Base-by-base conservation (phyloP, 2,888 invertebrate genomes). In the Halictus quadricinctus region DNA sequence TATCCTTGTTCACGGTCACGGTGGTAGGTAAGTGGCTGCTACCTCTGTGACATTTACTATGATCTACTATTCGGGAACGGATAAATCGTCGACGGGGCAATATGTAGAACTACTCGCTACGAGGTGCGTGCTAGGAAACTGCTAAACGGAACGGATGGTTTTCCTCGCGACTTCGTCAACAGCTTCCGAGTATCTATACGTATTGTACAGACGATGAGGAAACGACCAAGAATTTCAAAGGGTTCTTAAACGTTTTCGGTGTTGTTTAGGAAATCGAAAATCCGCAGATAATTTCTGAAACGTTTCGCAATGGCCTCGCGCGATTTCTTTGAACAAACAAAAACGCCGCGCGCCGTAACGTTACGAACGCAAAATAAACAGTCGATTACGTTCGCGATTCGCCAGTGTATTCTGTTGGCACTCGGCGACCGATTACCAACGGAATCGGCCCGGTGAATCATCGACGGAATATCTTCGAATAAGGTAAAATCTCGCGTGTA, bases 1-100 rank as follows among this genome's bases (percentile, higher is more conserved):
- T 58, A 41, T 82, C 79, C 75, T 58, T 72, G 54, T 43, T 72
- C 46, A 6, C 76, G 66, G 18, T 13, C 25, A 25, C 13, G 25
- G 25, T 54, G 21, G 54, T 12, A 36, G 36, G 36, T 36, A 36
- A 36, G 36, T 5, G 5, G 1, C 2, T 36, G 36, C 4, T 36
- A 36, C 36, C 36, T 36, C 36, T 36, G 36, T 4, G 29, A 2
- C 4, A 36, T n/a, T n/a, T n/a, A n/a, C n/a, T 5, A 36, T 36
- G 7, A 6, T 15, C 54, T 6, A 1, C 21, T 54, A 21, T 18
- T 50, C 50, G 50, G 18, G 6, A 18, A 50, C 18, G 18, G 50
- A 50, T 18, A 18, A 50, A 50, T 50, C 18, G 18, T 50, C 50
- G 50, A 3, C 50, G 50, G 18, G 18, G 50, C 48, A 12, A 29